Evolutionary conservation across 2,888 invertebrate genomes (phyloP), one percentile per base, ranked within the genome.

Genomic region (Dermolepida albohirtum): DNA sequence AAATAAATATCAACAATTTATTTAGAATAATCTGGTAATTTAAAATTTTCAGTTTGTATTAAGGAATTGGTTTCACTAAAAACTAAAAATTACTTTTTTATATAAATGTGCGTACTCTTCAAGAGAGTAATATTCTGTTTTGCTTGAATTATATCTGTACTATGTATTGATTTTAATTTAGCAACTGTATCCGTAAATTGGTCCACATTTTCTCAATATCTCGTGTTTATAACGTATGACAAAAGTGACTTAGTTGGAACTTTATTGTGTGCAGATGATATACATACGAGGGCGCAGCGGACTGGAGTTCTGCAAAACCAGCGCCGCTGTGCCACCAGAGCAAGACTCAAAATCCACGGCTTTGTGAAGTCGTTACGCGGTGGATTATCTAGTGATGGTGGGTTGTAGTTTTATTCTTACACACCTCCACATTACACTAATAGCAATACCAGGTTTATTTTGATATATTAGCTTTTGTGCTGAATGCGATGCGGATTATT

Each of bases 341-440:
- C 90, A 76, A 85, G 87, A 78, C 81, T 84, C 84, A 88, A 89
- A 84, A 89, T 89, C 83, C 89, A 89, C 84, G 85, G 85, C 80
- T 89, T 89, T 86, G 85, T 87, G 82, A 87, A 87, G 80, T 86
- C 86, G 79, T 86, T 89, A 70, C 85, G 80, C 69, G 76, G 78
- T 68, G 75, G 75, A 55, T 76, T 77, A 79, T 83, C 84, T 51
- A 76, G 76, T 81, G 84, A 84, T 81, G 80, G 79, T 80, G 77
- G 75, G 79, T 78, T 72, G 66, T 66, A 70, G 64, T 67, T 65
- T 64, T 68, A 62, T 49, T 52, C 59, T 22, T 66, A 82, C 81
- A 80, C 72, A 73, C 74, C 69, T 43, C 68, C 6, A 7, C 34
- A 34, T 34, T 8, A 34, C 34, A 34, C 34, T 34, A 22, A 22